Evolutionary conservation across 1,140 invertebrate genomes (phyloP), one percentile per base, ranked within the genome.

Genomic region (Drosophila erecta): DNA sequence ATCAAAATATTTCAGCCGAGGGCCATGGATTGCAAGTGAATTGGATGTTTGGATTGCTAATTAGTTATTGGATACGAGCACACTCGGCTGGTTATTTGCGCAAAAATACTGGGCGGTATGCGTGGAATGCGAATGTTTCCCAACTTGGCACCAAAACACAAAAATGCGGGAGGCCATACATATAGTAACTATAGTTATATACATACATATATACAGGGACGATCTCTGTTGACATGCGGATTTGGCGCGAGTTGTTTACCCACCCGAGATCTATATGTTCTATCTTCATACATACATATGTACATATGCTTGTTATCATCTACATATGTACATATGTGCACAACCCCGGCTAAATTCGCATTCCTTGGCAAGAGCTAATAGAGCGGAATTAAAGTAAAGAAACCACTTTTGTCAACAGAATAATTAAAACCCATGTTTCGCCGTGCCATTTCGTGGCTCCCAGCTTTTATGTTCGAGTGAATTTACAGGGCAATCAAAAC

Each of bases 171-270:
- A 49, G 30, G 53, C 60, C 51, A 54, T 22, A 51, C 24, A n/a
- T 22, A 35, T 5, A 55, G 30, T 8, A 3, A 30, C 30, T 8
- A 30, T 30, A 30, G 30, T 30, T 30, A 30, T 30, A 30, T 30
- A 30, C 4, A 24, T 59, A 37, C 24, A 14, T 17, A 41, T 17
- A 5, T 15, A 8, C 27, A 50, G 70, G 75, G 79, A 70, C 56
- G 46, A 40, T 59, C 65, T 38, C 59, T 77, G 81, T 85, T 86
- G 81, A 86, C 81, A 85, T 55, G 80, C 50, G 62, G 72, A 74
- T 86, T 73, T 81, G 73, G 67, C 81, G 81, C 62, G 70, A 64
- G 70, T 62, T 80, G 81, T 80, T 84, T 85, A 83, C 80, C 76
- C 57, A 56, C 65, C 74, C 75, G 62, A 84, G 59, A 84, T 84